Percentiles rank a stretch among this genome's conserved stretches.
Evolutionary conservation across 2,797 vertebrate genomes (phyloP).

Genomic region (Tapirus indicus): DNA sequence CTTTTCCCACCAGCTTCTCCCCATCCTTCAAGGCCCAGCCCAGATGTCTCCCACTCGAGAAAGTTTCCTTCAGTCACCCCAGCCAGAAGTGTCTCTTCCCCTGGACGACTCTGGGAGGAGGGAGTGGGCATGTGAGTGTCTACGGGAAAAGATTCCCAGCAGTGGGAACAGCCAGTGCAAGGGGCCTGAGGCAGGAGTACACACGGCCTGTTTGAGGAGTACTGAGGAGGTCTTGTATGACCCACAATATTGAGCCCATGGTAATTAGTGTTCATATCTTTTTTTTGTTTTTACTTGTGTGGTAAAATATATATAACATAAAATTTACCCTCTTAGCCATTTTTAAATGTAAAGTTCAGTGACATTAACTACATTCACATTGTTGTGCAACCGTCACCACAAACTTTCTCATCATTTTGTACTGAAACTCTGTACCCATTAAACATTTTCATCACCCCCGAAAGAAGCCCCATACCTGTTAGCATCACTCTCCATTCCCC

Average conservation of each 20-base stretch:
- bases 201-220: too few species aligned
- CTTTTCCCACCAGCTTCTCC: not conserved
- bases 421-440: not conserved
- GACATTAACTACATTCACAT: not conserved
- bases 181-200: too few species aligned
- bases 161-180: too few species aligned
- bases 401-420: not conserved
- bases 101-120: too few species aligned
- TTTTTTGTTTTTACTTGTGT: too few species aligned
- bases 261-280: too few species aligned
- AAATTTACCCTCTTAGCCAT: not conserved
- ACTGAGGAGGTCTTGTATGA: too few species aligned
- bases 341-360: not conserved
- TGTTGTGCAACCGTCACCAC: fast-evolving
- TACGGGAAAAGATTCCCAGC: too few species aligned
- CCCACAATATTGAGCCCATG: too few species aligned
- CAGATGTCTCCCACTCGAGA: not conserved
- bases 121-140: too few species aligned
- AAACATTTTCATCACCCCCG: not conserved
- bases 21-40: not conserved
- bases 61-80: not conserved
- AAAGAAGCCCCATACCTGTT: not conserved
- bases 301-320: not conserved
- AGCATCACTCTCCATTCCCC: not conserved
- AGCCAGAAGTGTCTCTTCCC: not conserved